Evolutionary conservation across 2,888 invertebrate genomes (phyloP).

Genomic region (Scaptomyza caliginosa): DNA sequence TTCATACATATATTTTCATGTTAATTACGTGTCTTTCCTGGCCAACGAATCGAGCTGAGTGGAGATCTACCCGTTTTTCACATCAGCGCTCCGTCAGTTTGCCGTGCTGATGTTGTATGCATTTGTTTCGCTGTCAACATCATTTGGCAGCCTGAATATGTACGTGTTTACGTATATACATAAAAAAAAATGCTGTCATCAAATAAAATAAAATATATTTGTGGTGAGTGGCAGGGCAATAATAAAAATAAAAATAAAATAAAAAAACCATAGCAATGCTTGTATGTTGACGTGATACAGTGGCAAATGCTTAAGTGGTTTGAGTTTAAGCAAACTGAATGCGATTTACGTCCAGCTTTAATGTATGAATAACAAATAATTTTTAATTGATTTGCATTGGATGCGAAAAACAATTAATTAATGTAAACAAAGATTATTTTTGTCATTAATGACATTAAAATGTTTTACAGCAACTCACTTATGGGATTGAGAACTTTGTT

Average conservation of each 20-base stretch:
- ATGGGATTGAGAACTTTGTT: no score
- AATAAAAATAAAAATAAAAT: constrained; percentile 57
- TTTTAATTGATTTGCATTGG: neutral
- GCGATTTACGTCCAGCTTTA: neutral
- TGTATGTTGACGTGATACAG: constrained; percentile 53
- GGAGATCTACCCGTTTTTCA: constrained; percentile 9
- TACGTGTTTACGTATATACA: constrained; percentile 21
- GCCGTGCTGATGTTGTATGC: constrained; percentile 21
- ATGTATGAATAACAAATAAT: neutral
- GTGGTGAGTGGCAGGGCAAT: constrained; percentile 46
- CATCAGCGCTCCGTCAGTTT: neutral
- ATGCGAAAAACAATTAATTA: neutral
- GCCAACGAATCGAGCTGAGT: constrained; percentile 22
- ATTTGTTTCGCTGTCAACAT: constrained; percentile 71
- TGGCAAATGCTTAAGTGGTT: constrained; percentile 45
- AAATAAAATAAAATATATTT: constrained; percentile 74
- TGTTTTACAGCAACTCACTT: no score
- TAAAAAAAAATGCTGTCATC: constrained; percentile 49
- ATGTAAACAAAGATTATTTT: neutral
- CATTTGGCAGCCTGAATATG: constrained; percentile 60
- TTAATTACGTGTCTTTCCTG: constrained; percentile 62
- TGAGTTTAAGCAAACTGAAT: neutral
- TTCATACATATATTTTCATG: constrained; percentile 37
- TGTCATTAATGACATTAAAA: no score
- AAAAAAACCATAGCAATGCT: constrained; percentile 48